Base-by-base conservation (phyloP, 2,113 vertebrate species). In the Diadophis punctatus region DNA sequence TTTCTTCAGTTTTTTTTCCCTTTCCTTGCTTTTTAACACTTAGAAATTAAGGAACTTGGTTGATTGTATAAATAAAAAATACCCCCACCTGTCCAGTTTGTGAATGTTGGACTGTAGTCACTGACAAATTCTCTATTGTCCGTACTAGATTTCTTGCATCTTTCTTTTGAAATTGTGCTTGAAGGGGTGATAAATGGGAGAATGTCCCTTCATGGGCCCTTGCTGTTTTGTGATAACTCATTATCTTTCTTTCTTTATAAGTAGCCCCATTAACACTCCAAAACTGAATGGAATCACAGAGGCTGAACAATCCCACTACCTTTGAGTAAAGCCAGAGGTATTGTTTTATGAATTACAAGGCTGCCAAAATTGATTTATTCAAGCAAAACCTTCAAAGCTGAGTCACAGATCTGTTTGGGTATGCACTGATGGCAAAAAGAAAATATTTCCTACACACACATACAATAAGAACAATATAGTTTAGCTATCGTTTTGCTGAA, bases 231-330 rank as follows among this genome's bases (percentile, higher is more conserved):
- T 97, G 97, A 98, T 98, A 98, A 98, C 97, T 98, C 97, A 97
- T 98, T 98, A 97, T 97, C 97, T 97, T 98, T 97, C 97, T 97
- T 97, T 96, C 97, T 97, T 97, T 98, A 98, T 97, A 98, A 98
- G 98, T 98, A 97, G 97, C 97, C 96, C 97, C 96, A 98, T 98
- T 98, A 98, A 97, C 0, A 51, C 96, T 97, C 97, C 95, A 27
- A 92, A 97, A 98, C 90, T 96, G 96, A 97, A 96, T 87, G 53
- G 96, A 97, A 97, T 96, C 97, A 96, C 97, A 98, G 97, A 97
- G 96, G 96, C 95, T 94, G 95, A 96, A 97, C 96, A 96, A 95
- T 96, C 96, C 97, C 94, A 94, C 95, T 96, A 95, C 95, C 91
- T 95, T 96, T 93, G 8, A 0, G 92, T 95, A 92, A 90, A 96